Conservation (phyloP, 2,113 vertebrate species). For the Campylomormyrus tamandua region DNA sequence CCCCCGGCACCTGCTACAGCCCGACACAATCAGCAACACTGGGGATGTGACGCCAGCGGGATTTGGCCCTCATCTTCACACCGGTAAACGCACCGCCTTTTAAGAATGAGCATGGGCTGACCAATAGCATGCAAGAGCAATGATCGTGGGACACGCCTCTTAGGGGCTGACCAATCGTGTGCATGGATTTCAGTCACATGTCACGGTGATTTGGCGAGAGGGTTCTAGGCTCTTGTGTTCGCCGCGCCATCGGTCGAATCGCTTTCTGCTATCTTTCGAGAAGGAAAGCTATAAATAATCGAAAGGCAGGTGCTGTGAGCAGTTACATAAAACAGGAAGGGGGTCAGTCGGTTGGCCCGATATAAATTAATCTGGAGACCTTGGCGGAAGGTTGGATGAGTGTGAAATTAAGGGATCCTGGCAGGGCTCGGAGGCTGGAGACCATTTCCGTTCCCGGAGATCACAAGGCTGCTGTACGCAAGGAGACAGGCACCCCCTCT, state of each 20-base stretch:
- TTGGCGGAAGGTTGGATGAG: background rate
- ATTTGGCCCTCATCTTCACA: background rate
- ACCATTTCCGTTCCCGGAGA: conserved; percentile 8
- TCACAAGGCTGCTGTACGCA: background rate
- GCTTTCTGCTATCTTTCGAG: background rate
- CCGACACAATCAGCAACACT: background rate
- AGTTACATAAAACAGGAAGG: background rate
- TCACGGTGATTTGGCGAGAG: background rate
- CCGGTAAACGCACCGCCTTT: background rate
- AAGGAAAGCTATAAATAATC: background rate
- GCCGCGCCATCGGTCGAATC: background rate
- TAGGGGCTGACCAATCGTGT: background rate
- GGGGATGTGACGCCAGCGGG: background rate
- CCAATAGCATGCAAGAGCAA: background rate
- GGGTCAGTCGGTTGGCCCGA: background rate
- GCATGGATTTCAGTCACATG: background rate
- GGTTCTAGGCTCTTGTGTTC: background rate
- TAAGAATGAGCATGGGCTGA: background rate
- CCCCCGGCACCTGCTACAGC: background rate
- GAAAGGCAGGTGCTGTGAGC: background rate
- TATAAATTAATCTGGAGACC: background rate
- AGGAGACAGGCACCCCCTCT: conserved; percentile 17
- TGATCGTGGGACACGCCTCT: no score
- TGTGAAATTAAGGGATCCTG: background rate
- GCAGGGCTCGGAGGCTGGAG: background rate